Base-by-base conservation (phyloP, 2,888 invertebrate species). In the Dicyrtoma fusca region DNA sequence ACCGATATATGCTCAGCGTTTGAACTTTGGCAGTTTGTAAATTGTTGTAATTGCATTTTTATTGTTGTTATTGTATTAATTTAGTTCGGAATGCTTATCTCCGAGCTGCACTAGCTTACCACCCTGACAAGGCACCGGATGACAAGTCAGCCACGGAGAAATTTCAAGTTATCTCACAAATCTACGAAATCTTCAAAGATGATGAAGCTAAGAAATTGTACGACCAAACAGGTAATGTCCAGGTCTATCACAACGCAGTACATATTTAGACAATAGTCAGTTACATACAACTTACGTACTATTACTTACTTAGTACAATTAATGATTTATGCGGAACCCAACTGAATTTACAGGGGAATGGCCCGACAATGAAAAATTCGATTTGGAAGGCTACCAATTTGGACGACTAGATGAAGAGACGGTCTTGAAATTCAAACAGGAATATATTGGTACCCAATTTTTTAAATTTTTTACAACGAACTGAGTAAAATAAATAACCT, bases 221-320 rank as follows among this genome's bases (percentile, higher is more conserved):
- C 61, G 74, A 79, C 61, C 76, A 80, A 14, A 79, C 79, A 34
- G 80, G 80, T 77, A 62, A n/a, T n/a, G n/a, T n/a, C n/a, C n/a
- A n/a, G n/a, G n/a, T n/a, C n/a, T n/a, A n/a, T n/a, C n/a, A n/a
- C n/a, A n/a, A n/a, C n/a, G n/a, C n/a, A n/a, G n/a, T n/a, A n/a
- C n/a, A n/a, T n/a, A n/a, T n/a, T n/a, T n/a, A n/a, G n/a, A n/a
- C n/a, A n/a, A n/a, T n/a, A n/a, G n/a, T n/a, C n/a, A n/a, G n/a
- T n/a, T n/a, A n/a, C n/a, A n/a, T n/a, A n/a, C n/a, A n/a, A n/a
- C n/a, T n/a, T n/a, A n/a, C n/a, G n/a, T n/a, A n/a, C n/a, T n/a
- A n/a, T n/a, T n/a, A n/a, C n/a, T n/a, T n/a, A n/a, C n/a, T n/a
- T n/a, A n/a, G n/a, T n/a, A n/a, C n/a, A n/a, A n/a, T n/a, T 47